Percentiles rank a stretch among this genome's conserved stretches.
These are phyloP conservation scores for Tenthredo mesomela DNA, from an alignment of 2,888 invertebrate genomes.

Conservation along the genomic window DNA sequence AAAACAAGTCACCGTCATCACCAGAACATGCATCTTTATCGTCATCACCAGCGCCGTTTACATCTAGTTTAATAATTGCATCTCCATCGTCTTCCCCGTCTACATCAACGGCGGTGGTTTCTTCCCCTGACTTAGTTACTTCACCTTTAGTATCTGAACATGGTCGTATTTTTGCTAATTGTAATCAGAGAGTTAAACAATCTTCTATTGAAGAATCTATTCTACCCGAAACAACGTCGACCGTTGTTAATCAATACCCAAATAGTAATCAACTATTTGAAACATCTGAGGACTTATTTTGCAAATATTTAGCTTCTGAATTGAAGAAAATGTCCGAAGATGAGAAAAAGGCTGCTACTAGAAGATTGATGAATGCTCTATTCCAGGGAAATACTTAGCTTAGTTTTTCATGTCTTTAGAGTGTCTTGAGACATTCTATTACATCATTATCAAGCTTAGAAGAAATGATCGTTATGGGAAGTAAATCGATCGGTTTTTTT, in stretches of 20 bases:
- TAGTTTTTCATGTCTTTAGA: background rate
- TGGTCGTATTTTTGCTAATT: background rate
- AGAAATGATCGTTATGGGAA: background rate
- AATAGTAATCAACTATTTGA: background rate
- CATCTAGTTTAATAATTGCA: background rate
- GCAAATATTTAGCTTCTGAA: constrained; percentile 26
- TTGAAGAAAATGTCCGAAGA: constrained; percentile 23
- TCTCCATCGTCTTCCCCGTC: constrained; percentile 4
- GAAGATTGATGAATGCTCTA: constrained; percentile 25
- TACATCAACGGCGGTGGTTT: background rate
- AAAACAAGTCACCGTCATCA: background rate
- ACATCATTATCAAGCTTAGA: background rate
- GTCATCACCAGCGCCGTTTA: background rate
- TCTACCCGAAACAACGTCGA: background rate
- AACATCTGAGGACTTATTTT: constrained; percentile 32
- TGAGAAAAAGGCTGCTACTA: constrained; percentile 20
- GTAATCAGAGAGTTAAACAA: background rate
- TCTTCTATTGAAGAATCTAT: background rate
- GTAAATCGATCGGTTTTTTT: background rate
- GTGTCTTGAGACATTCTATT: background rate
- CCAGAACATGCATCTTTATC: background rate
- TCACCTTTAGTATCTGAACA: background rate
- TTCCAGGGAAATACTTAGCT: background rate
- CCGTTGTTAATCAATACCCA: background rate
- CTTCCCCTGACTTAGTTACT: background rate